A percentile compares a stretch with the other conserved stretches of the same genome.
Conservation (phyloP, 2,113 vertebrate genomes). For the Etheostoma cragini region DNA sequence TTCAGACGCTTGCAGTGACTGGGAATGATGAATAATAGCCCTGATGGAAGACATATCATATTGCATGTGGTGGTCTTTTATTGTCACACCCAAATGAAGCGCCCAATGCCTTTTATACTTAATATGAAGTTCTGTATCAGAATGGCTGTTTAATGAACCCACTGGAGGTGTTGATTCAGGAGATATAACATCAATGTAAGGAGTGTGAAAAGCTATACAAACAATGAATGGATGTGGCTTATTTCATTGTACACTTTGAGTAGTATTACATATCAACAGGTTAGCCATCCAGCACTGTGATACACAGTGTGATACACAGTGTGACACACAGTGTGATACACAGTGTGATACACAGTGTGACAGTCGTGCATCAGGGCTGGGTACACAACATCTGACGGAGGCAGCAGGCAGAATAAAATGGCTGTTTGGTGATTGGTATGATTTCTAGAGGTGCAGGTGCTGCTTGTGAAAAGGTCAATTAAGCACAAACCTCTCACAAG, state of each 20-base stretch:
- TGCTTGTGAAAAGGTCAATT: conserved; percentile 58
- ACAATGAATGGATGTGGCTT: too few species aligned
- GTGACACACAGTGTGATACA: too few species aligned
- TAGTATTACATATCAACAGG: not conserved
- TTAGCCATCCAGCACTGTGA: not conserved
- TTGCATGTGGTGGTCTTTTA: not conserved
- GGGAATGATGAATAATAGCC: conserved; percentile 13
- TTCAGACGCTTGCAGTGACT: conserved; percentile 37
- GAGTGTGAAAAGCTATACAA: too few species aligned
- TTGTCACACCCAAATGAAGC: not conserved
- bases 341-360: not conserved
- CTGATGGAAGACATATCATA: conserved; percentile 17
- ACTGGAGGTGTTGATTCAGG: too few species aligned
- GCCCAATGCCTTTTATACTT: not conserved
- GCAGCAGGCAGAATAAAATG: conserved; percentile 56
- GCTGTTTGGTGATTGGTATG: conserved; percentile 57
- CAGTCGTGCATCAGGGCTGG: conserved; percentile 29
- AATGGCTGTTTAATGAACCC: too few species aligned
- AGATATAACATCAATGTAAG: too few species aligned
- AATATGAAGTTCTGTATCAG: not conserved
- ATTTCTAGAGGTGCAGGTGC: conserved; percentile 67
- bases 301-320: not conserved
- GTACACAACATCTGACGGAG: conserved; percentile 2
- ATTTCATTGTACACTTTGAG: too few species aligned
- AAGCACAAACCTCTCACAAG: conserved; percentile 90